Evolutionary conservation across 2,797 vertebrate species (phyloP).

Genomic region (Diplodus puntazzo): DNA sequence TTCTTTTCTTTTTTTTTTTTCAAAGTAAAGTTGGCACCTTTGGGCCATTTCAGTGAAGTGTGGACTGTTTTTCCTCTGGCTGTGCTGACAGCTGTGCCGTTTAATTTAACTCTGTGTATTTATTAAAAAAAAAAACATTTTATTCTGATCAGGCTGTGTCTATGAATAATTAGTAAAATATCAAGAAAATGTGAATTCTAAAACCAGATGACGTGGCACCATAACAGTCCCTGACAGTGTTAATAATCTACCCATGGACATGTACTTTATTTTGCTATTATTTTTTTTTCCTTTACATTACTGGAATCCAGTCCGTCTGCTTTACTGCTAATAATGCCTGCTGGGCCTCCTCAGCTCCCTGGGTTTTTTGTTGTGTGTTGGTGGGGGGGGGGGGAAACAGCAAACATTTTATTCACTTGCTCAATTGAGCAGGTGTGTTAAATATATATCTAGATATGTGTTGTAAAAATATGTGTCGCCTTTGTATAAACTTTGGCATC

Average conservation of each 20-base stretch:
- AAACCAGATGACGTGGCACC: conserved; percentile 20
- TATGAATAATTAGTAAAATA: conserved; percentile 24
- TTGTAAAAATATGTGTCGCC: conserved; percentile 80
- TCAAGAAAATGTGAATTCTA: conserved; percentile 17
- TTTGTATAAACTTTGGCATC: conserved; percentile 87
- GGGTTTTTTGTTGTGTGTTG: conserved; percentile 15
- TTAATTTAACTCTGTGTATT: conserved; percentile 21
- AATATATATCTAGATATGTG: conserved; percentile 80
- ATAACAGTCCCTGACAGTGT: conserved; percentile 51
- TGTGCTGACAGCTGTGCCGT: conserved; percentile 25
- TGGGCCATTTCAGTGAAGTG: conserved; percentile 39
- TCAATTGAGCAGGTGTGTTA: conserved; percentile 75
- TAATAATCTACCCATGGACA: conserved; percentile 62
- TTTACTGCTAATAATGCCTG: conserved; percentile 68
- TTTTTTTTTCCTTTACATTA: conserved; percentile 26
- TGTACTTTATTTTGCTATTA: conserved; percentile 42
- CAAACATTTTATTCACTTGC: conserved; percentile 79
- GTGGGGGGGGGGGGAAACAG: neutral
- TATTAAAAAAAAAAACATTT: conserved; percentile 28
- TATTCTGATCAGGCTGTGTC: conserved; percentile 28
- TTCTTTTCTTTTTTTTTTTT: neutral
- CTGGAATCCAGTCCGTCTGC: conserved; percentile 56
- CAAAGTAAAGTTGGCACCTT: conserved; percentile 45
- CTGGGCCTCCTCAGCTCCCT: conserved; percentile 61
- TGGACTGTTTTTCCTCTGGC: conserved; percentile 2